Conservation (phyloP, 1,140 invertebrate species). For the Lordiphosa stackelbergi region DNA sequence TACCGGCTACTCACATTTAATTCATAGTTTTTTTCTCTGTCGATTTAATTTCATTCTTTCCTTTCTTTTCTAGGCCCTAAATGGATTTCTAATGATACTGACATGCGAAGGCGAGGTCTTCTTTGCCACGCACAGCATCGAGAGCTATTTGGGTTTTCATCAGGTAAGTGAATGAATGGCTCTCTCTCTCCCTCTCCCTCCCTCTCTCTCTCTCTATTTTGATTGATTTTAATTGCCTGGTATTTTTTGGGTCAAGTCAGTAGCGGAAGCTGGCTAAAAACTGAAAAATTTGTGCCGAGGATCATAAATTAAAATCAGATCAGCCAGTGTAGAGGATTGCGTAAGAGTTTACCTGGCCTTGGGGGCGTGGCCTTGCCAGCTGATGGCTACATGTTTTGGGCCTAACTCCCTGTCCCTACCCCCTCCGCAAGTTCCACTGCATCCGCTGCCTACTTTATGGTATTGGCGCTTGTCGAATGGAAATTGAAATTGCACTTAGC, state of each 20-base stretch:
- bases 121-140: slow-evolving; percentile 99
- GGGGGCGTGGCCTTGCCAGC: slow-evolving; percentile 30
- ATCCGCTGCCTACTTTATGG: slow-evolving; percentile 57
- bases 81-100: slow-evolving; percentile 98
- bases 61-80: slow-evolving; percentile 90
- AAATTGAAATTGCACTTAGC: slow-evolving; percentile 75
- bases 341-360: slow-evolving; percentile 20
- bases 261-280: slow-evolving; percentile 32
- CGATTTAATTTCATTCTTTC: slow-evolving; percentile 29
- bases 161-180: slow-evolving; percentile 85
- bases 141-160: slow-evolving; percentile 99
- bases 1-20: slow-evolving; percentile 48
- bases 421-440: background rate
- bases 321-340: slow-evolving; percentile 65
- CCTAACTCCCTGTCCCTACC: slow-evolving; percentile 38
- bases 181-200: background rate
- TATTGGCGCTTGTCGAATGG: slow-evolving; percentile 67
- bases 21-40: slow-evolving; percentile 58
- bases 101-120: slow-evolving; percentile 99
- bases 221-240: slow-evolving; percentile 71
- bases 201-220: slow-evolving; percentile 27
- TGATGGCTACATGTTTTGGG: slow-evolving; percentile 62
- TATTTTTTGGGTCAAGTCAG: slow-evolving; percentile 40
- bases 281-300: slow-evolving; percentile 13
- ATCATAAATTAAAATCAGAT: slow-evolving; percentile 75